Evolutionary conservation across 1,140 invertebrate genomes (phyloP).

Genomic region (Harpegnathos saltator): DNA sequence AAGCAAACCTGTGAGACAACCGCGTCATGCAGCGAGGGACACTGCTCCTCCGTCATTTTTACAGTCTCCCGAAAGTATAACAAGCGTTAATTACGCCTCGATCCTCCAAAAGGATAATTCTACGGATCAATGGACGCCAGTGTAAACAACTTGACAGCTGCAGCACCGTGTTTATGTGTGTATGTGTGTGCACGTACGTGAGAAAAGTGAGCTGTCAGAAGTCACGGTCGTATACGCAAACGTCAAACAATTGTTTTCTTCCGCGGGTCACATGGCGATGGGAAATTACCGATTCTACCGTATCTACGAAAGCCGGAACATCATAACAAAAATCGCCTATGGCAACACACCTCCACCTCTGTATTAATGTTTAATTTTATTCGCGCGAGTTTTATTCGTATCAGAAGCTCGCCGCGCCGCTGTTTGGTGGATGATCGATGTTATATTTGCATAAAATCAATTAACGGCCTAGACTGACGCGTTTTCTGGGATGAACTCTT

Average conservation of each 20-base stretch:
- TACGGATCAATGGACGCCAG: constrained; percentile 6
- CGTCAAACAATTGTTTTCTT: constrained; percentile 41
- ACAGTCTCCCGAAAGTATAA: background rate
- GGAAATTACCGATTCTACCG: background rate
- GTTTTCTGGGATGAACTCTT: background rate
- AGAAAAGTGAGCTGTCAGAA: constrained; percentile 29
- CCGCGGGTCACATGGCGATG: constrained; percentile 23
- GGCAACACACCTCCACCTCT: background rate
- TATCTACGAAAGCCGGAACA: background rate
- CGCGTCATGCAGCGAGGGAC: background rate
- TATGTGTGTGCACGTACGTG: background rate
- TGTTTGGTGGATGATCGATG: constrained; percentile 27
- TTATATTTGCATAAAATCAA: constrained; percentile 56
- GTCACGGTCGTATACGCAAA: constrained; percentile 22
- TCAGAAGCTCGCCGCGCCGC: background rate
- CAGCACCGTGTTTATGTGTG: background rate
- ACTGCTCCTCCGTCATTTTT: constrained; percentile 18
- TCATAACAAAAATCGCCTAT: background rate
- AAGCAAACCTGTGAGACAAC: constrained; percentile 53
- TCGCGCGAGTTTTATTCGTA: constrained; percentile 25
- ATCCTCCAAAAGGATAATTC: background rate
- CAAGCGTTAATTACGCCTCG: too few species aligned
- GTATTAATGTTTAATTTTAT: background rate
- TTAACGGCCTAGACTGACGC: constrained; percentile 23
- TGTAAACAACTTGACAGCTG: constrained; percentile 40